These are phyloP conservation scores for Galagoides demidoff DNA, from an alignment of 2,797 vertebrate species.

Conservation along the genomic window DNA sequence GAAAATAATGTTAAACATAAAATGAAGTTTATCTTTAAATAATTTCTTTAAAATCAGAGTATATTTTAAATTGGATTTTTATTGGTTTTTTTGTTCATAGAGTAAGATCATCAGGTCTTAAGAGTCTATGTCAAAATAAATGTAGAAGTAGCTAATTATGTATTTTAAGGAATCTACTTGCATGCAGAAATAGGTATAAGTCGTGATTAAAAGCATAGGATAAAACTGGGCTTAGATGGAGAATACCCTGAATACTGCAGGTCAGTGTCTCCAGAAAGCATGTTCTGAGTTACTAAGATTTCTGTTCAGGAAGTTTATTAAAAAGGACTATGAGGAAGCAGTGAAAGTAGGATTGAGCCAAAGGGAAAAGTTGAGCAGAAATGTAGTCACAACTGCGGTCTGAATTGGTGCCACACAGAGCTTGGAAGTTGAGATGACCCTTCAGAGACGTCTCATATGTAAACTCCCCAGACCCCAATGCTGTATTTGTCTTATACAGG, in stretches of 20 bases:
- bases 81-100: neutral
- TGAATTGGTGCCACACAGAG: neutral
- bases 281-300: neutral
- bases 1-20: constrained; percentile 56
- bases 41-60: constrained; percentile 36
- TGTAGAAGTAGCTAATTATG: neutral
- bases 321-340: neutral
- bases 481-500: neutral
- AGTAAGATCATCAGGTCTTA: neutral
- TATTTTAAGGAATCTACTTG: neutral
- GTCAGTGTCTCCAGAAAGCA: neutral
- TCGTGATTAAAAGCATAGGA: too few relatives aligned
- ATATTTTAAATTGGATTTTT: neutral
- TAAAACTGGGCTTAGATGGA: neutral
- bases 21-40: constrained; percentile 35
- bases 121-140: constrained; percentile 50
- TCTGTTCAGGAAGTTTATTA: neutral
- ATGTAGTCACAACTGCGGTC: neutral
- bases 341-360: rapidly evolving
- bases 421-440: neutral
- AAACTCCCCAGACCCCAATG: neutral
- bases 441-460: neutral
- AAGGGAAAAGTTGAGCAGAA: neutral
- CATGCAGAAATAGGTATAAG: neutral
- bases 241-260: neutral